Evolutionary conservation across 2,113 vertebrate species (phyloP).

Genomic region (Gallinago paraguaiae): DNA sequence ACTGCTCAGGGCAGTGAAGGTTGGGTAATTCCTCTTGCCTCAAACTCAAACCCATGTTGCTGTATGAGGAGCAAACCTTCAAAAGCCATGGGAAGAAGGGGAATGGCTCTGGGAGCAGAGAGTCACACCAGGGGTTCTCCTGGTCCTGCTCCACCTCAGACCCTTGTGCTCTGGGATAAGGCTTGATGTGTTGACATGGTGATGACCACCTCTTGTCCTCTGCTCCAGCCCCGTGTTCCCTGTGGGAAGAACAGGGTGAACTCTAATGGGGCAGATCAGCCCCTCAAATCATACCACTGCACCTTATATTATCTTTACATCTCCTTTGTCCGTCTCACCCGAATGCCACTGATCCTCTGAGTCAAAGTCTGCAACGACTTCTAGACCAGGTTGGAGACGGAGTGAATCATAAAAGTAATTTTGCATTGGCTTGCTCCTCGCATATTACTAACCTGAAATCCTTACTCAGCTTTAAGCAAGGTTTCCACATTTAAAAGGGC

Average conservation of each 20-base stretch:
- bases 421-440: background rate
- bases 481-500: background rate
- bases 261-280: background rate
- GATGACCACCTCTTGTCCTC: background rate
- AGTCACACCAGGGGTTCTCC: accelerated
- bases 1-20: slow-evolving; percentile 1
- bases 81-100: background rate
- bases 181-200: background rate
- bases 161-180: background rate
- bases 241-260: background rate
- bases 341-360: background rate
- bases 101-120: background rate
- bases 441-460: background rate
- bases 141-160: accelerated
- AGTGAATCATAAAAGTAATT: background rate
- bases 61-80: background rate
- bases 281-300: background rate
- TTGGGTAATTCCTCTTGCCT: slow-evolving; percentile 42
- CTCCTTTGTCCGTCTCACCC: background rate
- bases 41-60: background rate
- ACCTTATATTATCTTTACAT: background rate
- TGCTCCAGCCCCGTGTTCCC: background rate
- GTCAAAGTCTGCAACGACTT: background rate
- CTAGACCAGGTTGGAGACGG: background rate
- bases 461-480: background rate